These are phyloP conservation scores for Numida meleagris DNA, from an alignment of 2,113 vertebrate genomes.

Conservation along the genomic window DNA sequence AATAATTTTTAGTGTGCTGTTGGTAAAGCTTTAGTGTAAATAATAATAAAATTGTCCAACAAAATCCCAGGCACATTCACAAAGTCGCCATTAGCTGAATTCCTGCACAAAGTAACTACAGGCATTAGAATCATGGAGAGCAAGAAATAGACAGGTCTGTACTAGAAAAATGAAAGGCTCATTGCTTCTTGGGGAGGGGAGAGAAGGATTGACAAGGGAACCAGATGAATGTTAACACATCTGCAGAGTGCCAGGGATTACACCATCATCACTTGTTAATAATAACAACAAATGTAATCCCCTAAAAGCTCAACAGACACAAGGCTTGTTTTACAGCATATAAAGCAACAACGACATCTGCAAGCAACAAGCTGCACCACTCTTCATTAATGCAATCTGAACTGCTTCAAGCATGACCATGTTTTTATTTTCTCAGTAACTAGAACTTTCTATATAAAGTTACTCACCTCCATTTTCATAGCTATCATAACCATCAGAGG, in stretches of 20 bases:
- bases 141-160: neutral
- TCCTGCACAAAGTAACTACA: neutral
- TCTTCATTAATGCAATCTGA: neutral
- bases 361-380: neutral
- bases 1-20: neutral
- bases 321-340: neutral
- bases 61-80: neutral
- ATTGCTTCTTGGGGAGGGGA: neutral
- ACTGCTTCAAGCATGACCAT: neutral
- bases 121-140: neutral
- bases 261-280: neutral
- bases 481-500: slow-evolving; percentile 96
- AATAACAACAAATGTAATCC: slow-evolving; percentile 35
- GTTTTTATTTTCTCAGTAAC: neutral
- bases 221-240: neutral
- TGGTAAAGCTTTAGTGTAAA: neutral
- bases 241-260: slow-evolving; percentile 23
- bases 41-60: neutral
- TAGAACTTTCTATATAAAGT: neutral
- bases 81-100: neutral
- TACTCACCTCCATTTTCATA: slow-evolving; percentile 98
- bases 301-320: slow-evolving; percentile 13
- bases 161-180: neutral
- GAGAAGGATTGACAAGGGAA: neutral
- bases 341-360: neutral